Evolutionary conservation across 1,140 invertebrate species (phyloP), one percentile per base, ranked within the genome.

Genomic region (Ganaspis sp.): DNA sequence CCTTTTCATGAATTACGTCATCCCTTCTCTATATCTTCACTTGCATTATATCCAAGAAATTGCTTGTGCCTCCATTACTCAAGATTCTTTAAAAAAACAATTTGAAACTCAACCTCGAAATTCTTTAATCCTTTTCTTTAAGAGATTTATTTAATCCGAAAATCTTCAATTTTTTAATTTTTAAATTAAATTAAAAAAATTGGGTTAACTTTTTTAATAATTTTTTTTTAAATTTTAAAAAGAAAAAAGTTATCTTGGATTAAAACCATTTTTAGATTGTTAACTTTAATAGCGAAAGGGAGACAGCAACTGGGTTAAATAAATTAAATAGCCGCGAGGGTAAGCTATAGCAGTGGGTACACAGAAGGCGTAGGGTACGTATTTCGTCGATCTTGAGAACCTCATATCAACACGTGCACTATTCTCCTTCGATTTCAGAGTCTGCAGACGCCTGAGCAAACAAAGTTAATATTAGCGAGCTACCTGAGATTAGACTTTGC

Each of bases 401-500:
- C 54, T 64, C 54, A 64, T 64, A 64, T 64, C 54, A 26, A 64
- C 23, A 26, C 54, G 76, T 73, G 72, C 73, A 77, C 73, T 70
- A 64, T 64, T 81, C 69, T 74, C 72, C 58, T 81, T 86, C 82
- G 70, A 86, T 86, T 84, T 83, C 53, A 80, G 58, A 29, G 72
- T 58, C 78, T 45, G 26, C 80, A 80, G 74, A 82, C 75, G 73
- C 77, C 73, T 73, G 77, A 74, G 77, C 81, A 84, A 85, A 85
- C 82, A 84, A 79, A 72, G 79, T 84, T 84, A 84, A 84, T 84
- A 84, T 84, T 83, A 83, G 80, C 77, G 76, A 82, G 76, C 74
- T 78, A 74, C 79, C 80, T 80, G 80, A 84, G 83, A 85, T 85
- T 85, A 84, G 78, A 84, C 79, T 84, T 85, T 83, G 82, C 81